phyloP scores from a whole-genome alignment of 1,140 invertebrate species.

The Nebria ingens region DNA sequence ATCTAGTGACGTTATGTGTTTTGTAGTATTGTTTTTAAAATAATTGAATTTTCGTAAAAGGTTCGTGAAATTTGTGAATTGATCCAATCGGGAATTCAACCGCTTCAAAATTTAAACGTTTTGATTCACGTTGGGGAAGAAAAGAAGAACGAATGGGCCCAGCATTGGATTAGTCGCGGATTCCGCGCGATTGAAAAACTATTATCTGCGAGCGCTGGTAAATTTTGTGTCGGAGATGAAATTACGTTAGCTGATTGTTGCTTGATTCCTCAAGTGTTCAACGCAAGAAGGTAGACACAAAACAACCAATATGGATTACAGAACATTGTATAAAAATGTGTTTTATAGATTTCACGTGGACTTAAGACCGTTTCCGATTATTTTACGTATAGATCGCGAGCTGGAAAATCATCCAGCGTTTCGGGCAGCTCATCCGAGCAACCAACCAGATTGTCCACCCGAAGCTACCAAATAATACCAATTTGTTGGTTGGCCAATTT shows the following conservation, averaged over 20 bases:
- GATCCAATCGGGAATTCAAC: conserved; percentile 89
- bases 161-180: conserved; percentile 83
- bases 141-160: conserved; percentile 84
- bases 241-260: conserved; percentile 92
- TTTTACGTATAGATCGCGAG: conserved; percentile 73
- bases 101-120: conserved; percentile 85
- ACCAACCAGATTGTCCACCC: conserved; percentile 85
- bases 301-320: no score
- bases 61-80: conserved; percentile 65
- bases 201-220: conserved; percentile 71
- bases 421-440: conserved; percentile 72
- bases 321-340: no score
- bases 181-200: conserved; percentile 85
- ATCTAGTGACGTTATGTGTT: background rate
- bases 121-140: conserved; percentile 75
- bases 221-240: conserved; percentile 90
- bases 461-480: conserved; percentile 61
- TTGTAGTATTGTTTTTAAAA: background rate
- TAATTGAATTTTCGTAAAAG: conserved; percentile 29
- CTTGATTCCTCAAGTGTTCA: conserved; percentile 74
- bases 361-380: conserved; percentile 78
- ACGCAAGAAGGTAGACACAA: conserved; percentile 20
- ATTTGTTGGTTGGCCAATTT: conserved; percentile 28
- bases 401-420: conserved; percentile 82
- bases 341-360: conserved; percentile 79